Conservation (phyloP, 2,888 invertebrate genomes). For the Cantharis flavilabris region DNA sequence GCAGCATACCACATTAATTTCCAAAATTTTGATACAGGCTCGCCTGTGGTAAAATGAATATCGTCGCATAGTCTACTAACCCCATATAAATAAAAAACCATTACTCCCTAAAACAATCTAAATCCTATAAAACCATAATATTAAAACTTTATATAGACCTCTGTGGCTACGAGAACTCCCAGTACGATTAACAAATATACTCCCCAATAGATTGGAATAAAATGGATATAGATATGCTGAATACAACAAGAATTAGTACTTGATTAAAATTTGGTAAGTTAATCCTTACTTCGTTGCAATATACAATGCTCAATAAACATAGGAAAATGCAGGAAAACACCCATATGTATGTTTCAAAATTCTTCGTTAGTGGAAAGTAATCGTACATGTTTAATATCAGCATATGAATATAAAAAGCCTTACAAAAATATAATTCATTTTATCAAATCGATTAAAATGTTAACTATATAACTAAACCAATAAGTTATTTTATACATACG, state of each 20-base stretch:
- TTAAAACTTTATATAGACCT: not conserved
- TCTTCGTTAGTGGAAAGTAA: constrained; percentile 33
- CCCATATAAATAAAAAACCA: constrained; percentile 37
- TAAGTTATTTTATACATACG: constrained; percentile 15
- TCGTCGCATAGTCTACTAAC: constrained; percentile 38
- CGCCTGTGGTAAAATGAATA: constrained; percentile 37
- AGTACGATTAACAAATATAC: not conserved
- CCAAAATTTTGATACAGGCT: constrained; percentile 34
- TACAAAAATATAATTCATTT: constrained; percentile 2
- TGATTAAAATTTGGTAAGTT: no score
- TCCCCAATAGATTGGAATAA: not conserved
- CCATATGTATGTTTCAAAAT: constrained; percentile 32
- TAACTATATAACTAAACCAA: not conserved
- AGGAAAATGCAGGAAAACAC: not conserved
- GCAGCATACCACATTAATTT: constrained; percentile 33
- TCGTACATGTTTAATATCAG: constrained; percentile 37
- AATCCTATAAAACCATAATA: not conserved
- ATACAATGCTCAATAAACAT: not conserved
- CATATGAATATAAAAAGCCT: constrained; percentile 34
- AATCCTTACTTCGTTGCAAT: constrained; percentile 3
- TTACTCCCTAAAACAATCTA: constrained; percentile 5
- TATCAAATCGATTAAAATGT: not conserved
- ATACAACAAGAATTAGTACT: not conserved
- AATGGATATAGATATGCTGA: not conserved
- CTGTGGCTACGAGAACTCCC: not conserved